Evolutionary conservation across 2,888 invertebrate genomes (phyloP).

Genomic region (Sussaba pulchella): DNA sequence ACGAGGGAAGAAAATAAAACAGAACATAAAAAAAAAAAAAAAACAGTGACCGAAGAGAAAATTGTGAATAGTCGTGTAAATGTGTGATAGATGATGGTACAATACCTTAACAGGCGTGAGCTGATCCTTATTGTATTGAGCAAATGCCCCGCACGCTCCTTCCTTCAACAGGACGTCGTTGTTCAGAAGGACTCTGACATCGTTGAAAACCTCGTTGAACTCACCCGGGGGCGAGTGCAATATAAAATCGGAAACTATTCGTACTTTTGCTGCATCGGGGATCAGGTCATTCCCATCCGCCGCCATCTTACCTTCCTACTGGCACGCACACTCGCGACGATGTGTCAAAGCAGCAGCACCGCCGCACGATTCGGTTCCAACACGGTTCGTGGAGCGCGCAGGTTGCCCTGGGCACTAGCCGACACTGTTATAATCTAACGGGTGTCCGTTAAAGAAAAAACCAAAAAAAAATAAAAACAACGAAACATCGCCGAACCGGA

Average conservation of each 20-base stretch:
- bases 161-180: constrained; percentile 98
- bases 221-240: constrained; percentile 99
- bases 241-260: constrained; percentile 99
- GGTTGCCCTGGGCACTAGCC: constrained; percentile 57
- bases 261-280: constrained; percentile 96
- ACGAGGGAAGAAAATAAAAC: background rate
- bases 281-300: constrained; percentile 93
- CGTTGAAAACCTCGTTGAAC: constrained; percentile 99
- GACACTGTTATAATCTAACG: constrained; percentile 48
- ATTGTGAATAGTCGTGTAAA: constrained; percentile 63
- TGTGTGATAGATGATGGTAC: constrained; percentile 63
- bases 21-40: constrained; percentile 11
- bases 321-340: constrained; percentile 77
- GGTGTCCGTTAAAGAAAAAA: constrained; percentile 31
- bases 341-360: constrained; percentile 82
- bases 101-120: constrained; percentile 94
- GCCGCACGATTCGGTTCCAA: too few species aligned
- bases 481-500: constrained; percentile 4
- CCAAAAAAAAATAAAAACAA: too few species aligned
- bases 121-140: constrained; percentile 99
- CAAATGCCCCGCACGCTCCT: constrained; percentile 97
- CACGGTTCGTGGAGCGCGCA: constrained; percentile 73
- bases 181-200: constrained; percentile 96
- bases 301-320: constrained; percentile 90
- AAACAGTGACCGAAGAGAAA: constrained; percentile 60